phyloP scores from a whole-genome alignment of 1,140 invertebrate species.

The Lasioglossum baleicum region DNA sequence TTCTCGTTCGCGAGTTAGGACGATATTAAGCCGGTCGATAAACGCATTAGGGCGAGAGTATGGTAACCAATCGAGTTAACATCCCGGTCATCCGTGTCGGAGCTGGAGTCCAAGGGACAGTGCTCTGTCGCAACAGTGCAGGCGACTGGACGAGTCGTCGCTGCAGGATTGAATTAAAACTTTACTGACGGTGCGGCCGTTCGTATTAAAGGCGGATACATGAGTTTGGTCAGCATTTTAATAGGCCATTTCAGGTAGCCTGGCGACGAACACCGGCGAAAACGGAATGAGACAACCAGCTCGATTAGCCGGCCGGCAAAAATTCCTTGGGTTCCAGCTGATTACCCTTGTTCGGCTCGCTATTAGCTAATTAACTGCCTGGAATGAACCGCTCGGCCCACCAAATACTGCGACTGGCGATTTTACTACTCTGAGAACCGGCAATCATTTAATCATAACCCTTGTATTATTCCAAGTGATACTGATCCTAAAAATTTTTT shows the following conservation, averaged over 20 bases:
- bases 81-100: conserved; percentile 53
- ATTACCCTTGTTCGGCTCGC: not conserved
- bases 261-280: not conserved
- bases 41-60: conserved; percentile 53
- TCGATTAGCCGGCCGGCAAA: not conserved
- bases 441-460: not conserved
- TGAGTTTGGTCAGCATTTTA: conserved; percentile 51
- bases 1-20: conserved; percentile 19
- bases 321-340: not conserved
- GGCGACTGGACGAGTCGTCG: conserved; percentile 33
- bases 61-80: conserved; percentile 58
- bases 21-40: conserved; percentile 51
- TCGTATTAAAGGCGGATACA: conserved; percentile 46
- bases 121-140: not conserved
- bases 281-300: not conserved
- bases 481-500: no score
- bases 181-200: conserved; percentile 40
- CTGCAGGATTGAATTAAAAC: conserved; percentile 60
- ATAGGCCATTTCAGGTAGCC: conserved; percentile 33
- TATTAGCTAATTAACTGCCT: not conserved
- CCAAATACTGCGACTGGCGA: not conserved
- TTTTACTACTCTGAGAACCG: not conserved
- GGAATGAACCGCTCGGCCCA: not conserved
- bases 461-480: no score
- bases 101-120: conserved; percentile 42